phyloP scores from a whole-genome alignment of 1,140 invertebrate species.

The Listronotus oregonensis region DNA sequence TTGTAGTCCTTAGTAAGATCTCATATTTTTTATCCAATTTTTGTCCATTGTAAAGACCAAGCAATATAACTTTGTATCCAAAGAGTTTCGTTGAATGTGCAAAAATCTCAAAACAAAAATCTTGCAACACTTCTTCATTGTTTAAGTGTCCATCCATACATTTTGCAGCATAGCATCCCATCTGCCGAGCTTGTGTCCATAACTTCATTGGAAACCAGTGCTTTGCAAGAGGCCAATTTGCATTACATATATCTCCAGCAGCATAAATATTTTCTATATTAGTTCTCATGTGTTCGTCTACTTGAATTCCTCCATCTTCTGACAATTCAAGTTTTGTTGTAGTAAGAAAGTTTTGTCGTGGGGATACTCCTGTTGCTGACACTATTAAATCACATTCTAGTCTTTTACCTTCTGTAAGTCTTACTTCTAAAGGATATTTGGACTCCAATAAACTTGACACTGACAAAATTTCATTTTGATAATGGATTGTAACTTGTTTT shows the following conservation, averaged over 20 bases:
- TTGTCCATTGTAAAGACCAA: slow-evolving; percentile 95
- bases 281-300: slow-evolving; percentile 88
- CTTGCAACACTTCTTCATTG: slow-evolving; percentile 69
- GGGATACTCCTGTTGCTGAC: slow-evolving; percentile 92
- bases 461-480: slow-evolving; percentile 71
- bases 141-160: slow-evolving; percentile 76
- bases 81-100: slow-evolving; percentile 96
- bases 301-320: slow-evolving; percentile 76
- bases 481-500: slow-evolving; percentile 62
- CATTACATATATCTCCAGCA: slow-evolving; percentile 91
- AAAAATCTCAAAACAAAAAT: slow-evolving; percentile 97
- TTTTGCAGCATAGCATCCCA: slow-evolving; percentile 93
- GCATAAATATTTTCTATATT: slow-evolving; percentile 82
- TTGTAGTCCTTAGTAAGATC: slow-evolving; percentile 83
- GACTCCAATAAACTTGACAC: slow-evolving; percentile 45
- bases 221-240: slow-evolving; percentile 73
- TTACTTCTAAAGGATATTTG: slow-evolving; percentile 73
- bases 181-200: slow-evolving; percentile 97
- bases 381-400: slow-evolving; percentile 90
- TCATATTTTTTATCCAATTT: slow-evolving; percentile 84
- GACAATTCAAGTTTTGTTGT: slow-evolving; percentile 64
- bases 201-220: slow-evolving; percentile 97
- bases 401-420: slow-evolving; percentile 75
- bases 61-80: slow-evolving; percentile 90
- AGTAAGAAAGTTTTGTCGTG: slow-evolving; percentile 65